A percentile compares a stretch with the other conserved stretches of the same genome.
These are phyloP conservation scores for Cydia strobilella DNA, from an alignment of 1,140 invertebrate genomes.

Conservation along the genomic window DNA sequence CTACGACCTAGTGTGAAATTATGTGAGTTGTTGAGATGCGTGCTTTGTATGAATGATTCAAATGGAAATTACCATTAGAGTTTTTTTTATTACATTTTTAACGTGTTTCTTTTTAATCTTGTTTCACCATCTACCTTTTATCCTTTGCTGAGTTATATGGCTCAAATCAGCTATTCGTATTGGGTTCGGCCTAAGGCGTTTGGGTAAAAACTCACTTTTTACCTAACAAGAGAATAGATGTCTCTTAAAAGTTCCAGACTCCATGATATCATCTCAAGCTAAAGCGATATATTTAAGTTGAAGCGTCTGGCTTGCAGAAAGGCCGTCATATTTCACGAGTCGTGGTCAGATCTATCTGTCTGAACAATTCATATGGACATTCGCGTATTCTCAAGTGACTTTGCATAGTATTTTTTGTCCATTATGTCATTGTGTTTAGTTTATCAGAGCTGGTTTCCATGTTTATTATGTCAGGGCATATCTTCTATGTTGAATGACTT, in stretches of 20 bases:
- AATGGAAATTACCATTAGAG: background rate
- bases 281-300: slow-evolving; percentile 63
- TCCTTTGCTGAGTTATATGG: background rate
- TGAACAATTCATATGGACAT: slow-evolving; percentile 66
- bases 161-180: too few relatives aligned
- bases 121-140: background rate
- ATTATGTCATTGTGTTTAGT: slow-evolving; percentile 59
- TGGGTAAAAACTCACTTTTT: background rate
- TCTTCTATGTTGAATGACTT: slow-evolving; percentile 46
- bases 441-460: slow-evolving; percentile 57
- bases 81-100: background rate
- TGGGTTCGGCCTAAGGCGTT: too few relatives aligned
- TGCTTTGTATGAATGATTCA: slow-evolving; percentile 37
- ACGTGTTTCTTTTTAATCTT: background rate
- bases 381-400: slow-evolving; percentile 56
- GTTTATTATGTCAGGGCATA: slow-evolving; percentile 57
- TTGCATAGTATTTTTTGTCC: slow-evolving; percentile 66
- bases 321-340: slow-evolving; percentile 72
- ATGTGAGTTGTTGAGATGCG: slow-evolving; percentile 59
- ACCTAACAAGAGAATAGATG: background rate
- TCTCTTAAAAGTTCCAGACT: background rate
- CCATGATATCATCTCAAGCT: background rate
- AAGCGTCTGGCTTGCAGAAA: slow-evolving; percentile 49
- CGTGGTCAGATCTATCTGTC: slow-evolving; percentile 75
- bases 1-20: slow-evolving; percentile 62